Conservation (phyloP, 2,888 invertebrate genomes). For the Spisula solida region DNA sequence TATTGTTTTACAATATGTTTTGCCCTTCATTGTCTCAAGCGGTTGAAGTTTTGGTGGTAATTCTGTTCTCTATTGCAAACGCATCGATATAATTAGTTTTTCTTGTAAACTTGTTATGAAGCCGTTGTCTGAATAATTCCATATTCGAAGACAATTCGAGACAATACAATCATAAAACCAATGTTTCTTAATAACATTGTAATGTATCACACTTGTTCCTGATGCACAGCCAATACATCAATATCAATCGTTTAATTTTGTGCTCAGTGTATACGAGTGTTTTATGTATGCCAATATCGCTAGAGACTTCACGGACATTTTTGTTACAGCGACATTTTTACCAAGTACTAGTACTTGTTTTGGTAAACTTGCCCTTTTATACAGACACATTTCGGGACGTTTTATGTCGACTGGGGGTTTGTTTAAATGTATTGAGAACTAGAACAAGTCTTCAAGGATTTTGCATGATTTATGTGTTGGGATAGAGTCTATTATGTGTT, state of each 20-base stretch:
- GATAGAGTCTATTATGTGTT: neutral
- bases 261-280: neutral
- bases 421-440: too few relatives aligned
- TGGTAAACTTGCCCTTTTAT: neutral
- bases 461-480: too few relatives aligned
- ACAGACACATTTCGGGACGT: neutral
- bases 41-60: neutral
- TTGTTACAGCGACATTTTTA: neutral
- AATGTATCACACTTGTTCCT: neutral
- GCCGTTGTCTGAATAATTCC: neutral
- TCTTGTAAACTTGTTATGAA: neutral
- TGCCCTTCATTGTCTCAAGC: too few relatives aligned
- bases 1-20: too few relatives aligned
- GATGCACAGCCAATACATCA: neutral
- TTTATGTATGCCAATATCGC: neutral
- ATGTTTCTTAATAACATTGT: too few relatives aligned
- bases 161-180: slow-evolving; percentile 2
- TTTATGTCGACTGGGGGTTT: too few relatives aligned
- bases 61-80: neutral
- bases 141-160: neutral
- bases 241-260: neutral
- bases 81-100: neutral
- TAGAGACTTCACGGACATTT: neutral
- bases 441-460: too few relatives aligned
- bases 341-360: neutral